Conservation (phyloP, 2,888 invertebrate species). For the Amitus sp. region DNA sequence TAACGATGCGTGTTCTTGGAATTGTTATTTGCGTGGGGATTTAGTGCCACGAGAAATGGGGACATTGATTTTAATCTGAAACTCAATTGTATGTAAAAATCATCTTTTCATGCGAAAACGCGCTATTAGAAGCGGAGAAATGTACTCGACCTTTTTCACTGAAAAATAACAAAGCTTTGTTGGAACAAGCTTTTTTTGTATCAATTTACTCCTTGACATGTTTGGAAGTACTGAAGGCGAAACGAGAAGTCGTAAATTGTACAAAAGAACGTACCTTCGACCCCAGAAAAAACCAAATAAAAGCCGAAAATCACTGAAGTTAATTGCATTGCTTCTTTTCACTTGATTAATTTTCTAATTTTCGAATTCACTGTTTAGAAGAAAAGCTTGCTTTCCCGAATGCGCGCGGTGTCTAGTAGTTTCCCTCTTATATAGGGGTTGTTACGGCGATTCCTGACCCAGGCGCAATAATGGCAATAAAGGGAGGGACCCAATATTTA, state of each 20-base stretch:
- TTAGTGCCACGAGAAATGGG: too few relatives aligned
- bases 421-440: constrained; percentile 54
- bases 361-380: constrained; percentile 20
- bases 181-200: neutral
- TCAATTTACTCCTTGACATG: too few relatives aligned
- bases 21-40: too few relatives aligned
- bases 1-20: too few relatives aligned
- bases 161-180: neutral
- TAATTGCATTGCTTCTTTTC: constrained; percentile 21
- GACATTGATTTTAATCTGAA: constrained; percentile 5
- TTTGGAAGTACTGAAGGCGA: too few relatives aligned
- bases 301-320: constrained; percentile 9
- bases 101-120: constrained; percentile 46
- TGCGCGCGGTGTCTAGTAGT: constrained; percentile 51
- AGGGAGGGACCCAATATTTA: neutral
- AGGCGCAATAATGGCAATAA: constrained; percentile 35
- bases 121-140: neutral
- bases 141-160: neutral
- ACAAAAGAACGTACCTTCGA: neutral
- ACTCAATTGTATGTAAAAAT: constrained; percentile 46
- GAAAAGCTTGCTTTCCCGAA: constrained; percentile 31
- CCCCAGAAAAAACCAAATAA: neutral
- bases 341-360: constrained; percentile 6
- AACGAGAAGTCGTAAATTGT: neutral
- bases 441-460: constrained; percentile 32